phyloP scores from a whole-genome alignment of 2,888 invertebrate genomes.

The Dyspetes luteomarginatus region DNA sequence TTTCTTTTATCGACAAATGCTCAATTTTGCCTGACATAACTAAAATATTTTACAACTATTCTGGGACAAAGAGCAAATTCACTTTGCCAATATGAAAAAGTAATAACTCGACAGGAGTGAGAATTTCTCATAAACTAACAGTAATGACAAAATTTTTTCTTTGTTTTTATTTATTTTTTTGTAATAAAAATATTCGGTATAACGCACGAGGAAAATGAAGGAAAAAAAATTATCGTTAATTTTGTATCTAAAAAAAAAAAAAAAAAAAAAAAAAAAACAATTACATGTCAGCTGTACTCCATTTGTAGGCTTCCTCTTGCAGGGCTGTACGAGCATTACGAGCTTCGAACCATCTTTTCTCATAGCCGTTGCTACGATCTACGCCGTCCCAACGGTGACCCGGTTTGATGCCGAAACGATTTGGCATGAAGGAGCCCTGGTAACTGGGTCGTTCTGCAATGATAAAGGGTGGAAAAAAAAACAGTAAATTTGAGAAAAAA shows the following conservation, averaged over 20 bases:
- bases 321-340: constrained; percentile 90
- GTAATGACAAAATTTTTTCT: too few species aligned
- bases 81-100: too few species aligned
- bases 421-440: constrained; percentile 94
- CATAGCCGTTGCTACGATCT: constrained; percentile 98
- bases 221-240: constrained; percentile 1
- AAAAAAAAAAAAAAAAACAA: constrained; percentile 30
- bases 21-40: too few species aligned
- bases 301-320: constrained; percentile 95
- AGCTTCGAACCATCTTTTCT: constrained; percentile 93
- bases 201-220: background rate
- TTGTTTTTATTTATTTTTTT: background rate
- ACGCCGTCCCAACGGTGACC: constrained; percentile 99
- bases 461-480: constrained; percentile 5
- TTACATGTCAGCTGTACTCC: constrained; percentile 97
- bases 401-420: constrained; percentile 95
- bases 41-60: too few species aligned
- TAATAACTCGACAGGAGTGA: too few species aligned
- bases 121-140: too few species aligned
- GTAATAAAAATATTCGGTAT: constrained; percentile 18
- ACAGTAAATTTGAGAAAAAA: constrained; percentile 27
- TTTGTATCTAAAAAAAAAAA: background rate
- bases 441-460: constrained; percentile 89
- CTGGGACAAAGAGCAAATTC: too few species aligned
- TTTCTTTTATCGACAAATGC: too few species aligned